Evolutionary conservation across 1,140 invertebrate species (phyloP).

Genomic region (Drosophila ogumai): DNA sequence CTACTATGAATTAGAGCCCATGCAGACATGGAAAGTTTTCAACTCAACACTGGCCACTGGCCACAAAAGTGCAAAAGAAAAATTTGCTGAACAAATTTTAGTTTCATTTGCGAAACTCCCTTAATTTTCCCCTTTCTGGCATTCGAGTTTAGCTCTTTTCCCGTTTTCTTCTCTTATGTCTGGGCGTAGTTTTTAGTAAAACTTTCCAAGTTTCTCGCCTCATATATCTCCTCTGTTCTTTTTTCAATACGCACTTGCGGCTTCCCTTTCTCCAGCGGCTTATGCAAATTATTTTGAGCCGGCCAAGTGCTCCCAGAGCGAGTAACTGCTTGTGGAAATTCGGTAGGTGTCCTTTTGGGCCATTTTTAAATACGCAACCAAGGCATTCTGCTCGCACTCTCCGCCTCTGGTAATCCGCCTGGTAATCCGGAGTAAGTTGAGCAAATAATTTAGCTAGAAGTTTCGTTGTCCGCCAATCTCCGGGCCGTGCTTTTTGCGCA

Average conservation of each 20-base stretch:
- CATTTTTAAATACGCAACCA: constrained; percentile 67
- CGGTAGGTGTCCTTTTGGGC: constrained; percentile 13
- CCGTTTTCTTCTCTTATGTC: constrained; percentile 5
- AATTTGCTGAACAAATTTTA: constrained; percentile 73
- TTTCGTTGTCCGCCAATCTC: constrained; percentile 21
- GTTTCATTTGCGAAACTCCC: constrained; percentile 43
- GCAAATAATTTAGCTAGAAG: constrained; percentile 54
- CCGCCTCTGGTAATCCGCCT: constrained; percentile 52
- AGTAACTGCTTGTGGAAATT: constrained; percentile 15
- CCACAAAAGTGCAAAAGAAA: constrained; percentile 74
- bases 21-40: constrained; percentile 56
- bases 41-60: constrained; percentile 72
- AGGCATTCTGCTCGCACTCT: constrained; percentile 37
- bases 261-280: constrained; percentile 36
- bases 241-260: constrained; percentile 55
- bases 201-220: constrained; percentile 38
- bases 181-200: constrained; percentile 40
- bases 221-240: constrained; percentile 19
- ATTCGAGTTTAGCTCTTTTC: constrained; percentile 39
- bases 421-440: constrained; percentile 64
- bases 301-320: constrained; percentile 26
- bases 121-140: constrained; percentile 23
- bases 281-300: constrained; percentile 73
- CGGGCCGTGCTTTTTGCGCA: constrained; percentile 25
- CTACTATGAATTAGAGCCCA: constrained; percentile 67